Percentiles rank a stretch among this genome's conserved stretches.
These are phyloP conservation scores for Cavia porcellus DNA, from an alignment of 2,113 vertebrate genomes.

Conservation along the genomic window DNA sequence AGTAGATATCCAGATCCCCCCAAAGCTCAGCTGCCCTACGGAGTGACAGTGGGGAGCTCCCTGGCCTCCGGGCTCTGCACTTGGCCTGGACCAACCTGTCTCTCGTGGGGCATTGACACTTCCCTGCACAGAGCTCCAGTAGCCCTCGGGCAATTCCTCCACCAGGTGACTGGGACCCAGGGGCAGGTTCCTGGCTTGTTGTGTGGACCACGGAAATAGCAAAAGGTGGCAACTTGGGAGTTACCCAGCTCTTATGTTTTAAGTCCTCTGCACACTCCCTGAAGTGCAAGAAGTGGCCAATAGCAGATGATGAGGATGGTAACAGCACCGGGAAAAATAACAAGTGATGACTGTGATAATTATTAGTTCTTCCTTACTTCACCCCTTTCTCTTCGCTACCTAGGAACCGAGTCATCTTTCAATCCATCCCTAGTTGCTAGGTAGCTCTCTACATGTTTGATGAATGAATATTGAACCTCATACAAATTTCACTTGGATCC, in stretches of 20 bases:
- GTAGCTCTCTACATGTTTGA: not conserved
- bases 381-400: not conserved
- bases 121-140: accelerated
- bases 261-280: not conserved
- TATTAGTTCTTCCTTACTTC: not conserved
- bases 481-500: not conserved
- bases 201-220: not conserved
- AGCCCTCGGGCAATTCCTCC: not conserved
- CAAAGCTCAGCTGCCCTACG: not conserved
- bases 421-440: not conserved
- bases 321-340: not conserved
- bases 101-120: not conserved
- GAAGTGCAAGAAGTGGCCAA: not conserved
- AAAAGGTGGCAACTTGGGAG: not conserved
- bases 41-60: not conserved
- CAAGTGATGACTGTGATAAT: accelerated
- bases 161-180: not conserved
- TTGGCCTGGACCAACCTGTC: not conserved
- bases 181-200: not conserved
- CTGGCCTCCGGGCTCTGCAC: not conserved
- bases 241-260: accelerated
- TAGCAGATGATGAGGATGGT: not conserved
- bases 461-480: not conserved
- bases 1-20: not conserved
- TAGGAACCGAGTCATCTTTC: not conserved